Evolutionary conservation across 2,797 vertebrate genomes (phyloP), one percentile per base, ranked within the genome.

Genomic region (Furcifer pardalis): DNA sequence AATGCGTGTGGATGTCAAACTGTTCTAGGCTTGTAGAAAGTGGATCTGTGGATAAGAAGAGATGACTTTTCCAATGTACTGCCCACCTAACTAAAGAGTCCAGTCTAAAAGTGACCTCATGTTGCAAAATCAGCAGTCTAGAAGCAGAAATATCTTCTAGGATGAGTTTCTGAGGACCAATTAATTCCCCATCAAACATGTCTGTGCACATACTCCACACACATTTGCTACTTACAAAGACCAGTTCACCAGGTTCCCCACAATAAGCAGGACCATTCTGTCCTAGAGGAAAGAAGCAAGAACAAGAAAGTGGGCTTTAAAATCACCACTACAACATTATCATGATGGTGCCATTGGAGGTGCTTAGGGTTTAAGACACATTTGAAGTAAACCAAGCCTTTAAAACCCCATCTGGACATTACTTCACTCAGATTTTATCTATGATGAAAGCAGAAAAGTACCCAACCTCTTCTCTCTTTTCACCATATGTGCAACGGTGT

Each of bases 161-260:
- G 1, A 12, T 35, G 5, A 25, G 32, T 5, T 77, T 46, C 30
- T 40, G 37, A 27, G 72, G 75, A 35, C 4, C 37, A 76, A 63
- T 0, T 5, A 0, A 0, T 32, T 27, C 72, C 12, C 5, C 1
- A 3, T 30, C 4, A 27, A 40, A 23, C 76, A 5, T 0, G 0
- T 10, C 13, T 0, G 1, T n/a, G 56, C 60, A 63, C 40, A 78
- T 42, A 25, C 25, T 37, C 56, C 9, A 7, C 1, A 35, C 1
- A 25, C 0, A 46, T 2, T n/a, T 17, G 30, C 66, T 91, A 97
- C 96, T 97, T 92, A 97, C 96, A 97, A 95, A 74, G 95, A 97
- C 95, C 96, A 97, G 92, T 97, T 97, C 81, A 96, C 94, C 80
- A 97, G 86, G 79, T 97, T 97, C 65, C 96, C 96, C 88, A 95